Evolutionary conservation across 2,888 invertebrate genomes (phyloP).

Genomic region (Acanthosoma haemorrhoidale): DNA sequence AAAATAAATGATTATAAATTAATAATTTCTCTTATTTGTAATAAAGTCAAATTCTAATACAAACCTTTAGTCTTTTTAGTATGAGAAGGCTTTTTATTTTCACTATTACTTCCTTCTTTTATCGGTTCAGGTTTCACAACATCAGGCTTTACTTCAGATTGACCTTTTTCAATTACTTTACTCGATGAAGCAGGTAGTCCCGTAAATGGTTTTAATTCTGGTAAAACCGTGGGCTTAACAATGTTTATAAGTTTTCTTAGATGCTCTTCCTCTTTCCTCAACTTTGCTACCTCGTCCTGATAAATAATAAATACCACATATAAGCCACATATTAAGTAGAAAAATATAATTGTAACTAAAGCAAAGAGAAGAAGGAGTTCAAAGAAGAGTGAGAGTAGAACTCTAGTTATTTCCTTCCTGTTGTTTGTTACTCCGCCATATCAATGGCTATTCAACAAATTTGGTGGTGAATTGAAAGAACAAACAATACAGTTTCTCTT

Average conservation of each 20-base stretch:
- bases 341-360: too few species aligned
- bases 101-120: not conserved
- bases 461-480: too few species aligned
- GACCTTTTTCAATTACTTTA: not conserved
- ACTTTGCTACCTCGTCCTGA: slow-evolving; percentile 59
- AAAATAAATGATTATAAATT: not conserved
- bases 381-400: too few species aligned
- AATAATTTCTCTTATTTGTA: not conserved
- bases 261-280: slow-evolving; percentile 63
- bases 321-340: too few species aligned
- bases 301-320: slow-evolving; percentile 39
- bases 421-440: too few species aligned
- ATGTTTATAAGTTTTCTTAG: slow-evolving; percentile 68
- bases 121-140: not conserved
- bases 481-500: too few species aligned
- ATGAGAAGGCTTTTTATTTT: not conserved
- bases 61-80: slow-evolving; percentile 7
- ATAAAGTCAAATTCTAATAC: not conserved
- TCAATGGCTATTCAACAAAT: too few species aligned
- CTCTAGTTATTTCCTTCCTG: too few species aligned
- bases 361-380: too few species aligned
- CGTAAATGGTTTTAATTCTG: slow-evolving; percentile 46
- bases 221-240: slow-evolving; percentile 62
- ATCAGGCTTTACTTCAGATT: not conserved
- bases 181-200: not conserved